These are phyloP conservation scores for Stegodyphus dumicola DNA, from an alignment of 1,140 invertebrate genomes.

Conservation along the genomic window DNA sequence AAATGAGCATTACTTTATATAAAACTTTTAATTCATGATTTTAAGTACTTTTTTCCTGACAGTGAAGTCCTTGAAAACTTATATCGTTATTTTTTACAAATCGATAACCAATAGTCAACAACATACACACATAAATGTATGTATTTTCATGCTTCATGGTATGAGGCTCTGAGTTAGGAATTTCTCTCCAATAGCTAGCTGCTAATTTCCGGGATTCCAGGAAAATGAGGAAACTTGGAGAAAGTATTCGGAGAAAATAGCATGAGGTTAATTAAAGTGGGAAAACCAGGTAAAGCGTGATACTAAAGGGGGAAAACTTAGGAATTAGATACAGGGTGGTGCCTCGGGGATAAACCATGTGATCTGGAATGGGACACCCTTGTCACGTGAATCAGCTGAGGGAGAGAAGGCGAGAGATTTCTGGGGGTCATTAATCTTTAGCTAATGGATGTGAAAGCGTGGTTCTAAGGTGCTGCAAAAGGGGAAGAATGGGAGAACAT, in stretches of 20 bases:
- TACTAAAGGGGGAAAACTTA: conserved; percentile 46
- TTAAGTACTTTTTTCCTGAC: no score
- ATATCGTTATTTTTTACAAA: no score
- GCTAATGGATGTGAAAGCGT: conserved; percentile 48
- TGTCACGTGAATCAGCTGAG: conserved; percentile 34
- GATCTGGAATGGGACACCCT: conserved; percentile 55
- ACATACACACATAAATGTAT: no score
- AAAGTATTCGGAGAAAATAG: conserved; percentile 55
- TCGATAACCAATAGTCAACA: no score
- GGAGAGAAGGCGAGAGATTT: conserved; percentile 31
- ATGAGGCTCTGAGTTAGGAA: no score
- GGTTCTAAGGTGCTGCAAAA: conserved; percentile 17
- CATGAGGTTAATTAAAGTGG: conserved; percentile 59
- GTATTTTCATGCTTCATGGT: no score
- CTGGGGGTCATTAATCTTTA: conserved; percentile 54
- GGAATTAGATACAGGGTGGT: conserved; percentile 54
- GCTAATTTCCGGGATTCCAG: background rate
- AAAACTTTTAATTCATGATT: no score
- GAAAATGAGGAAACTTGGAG: conserved; percentile 38
- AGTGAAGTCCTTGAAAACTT: no score
- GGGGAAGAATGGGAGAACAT: background rate
- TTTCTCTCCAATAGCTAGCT: background rate
- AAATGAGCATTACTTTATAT: no score
- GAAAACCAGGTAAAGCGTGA: conserved; percentile 60
- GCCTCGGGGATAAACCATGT: conserved; percentile 46